Evolutionary conservation across 1,140 invertebrate species (phyloP).

Genomic region (Scaptodrosophila lebanonensis): DNA sequence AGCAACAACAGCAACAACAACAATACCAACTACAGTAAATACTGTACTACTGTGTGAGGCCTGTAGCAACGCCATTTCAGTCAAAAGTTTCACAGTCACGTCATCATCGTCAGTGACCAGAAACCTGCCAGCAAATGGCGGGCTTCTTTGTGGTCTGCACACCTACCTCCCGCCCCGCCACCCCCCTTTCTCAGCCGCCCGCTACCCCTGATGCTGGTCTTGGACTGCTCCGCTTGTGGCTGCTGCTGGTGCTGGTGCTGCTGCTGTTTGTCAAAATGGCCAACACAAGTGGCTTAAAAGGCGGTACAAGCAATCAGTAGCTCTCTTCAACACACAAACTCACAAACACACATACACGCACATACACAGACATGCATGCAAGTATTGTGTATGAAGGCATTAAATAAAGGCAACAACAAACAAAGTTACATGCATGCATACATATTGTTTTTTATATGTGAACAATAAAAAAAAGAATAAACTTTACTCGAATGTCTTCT

Average conservation of each 20-base stretch:
- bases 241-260: neutral
- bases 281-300: conserved; percentile 38
- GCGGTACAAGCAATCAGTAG: conserved; percentile 61
- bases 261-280: conserved; percentile 44
- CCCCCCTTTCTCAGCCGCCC: neutral
- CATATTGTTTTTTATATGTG: no score
- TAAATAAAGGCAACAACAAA: conserved; percentile 32
- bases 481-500: neutral
- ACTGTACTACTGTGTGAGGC: conserved; percentile 18
- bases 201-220: neutral
- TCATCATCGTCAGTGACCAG: conserved; percentile 50
- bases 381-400: neutral
- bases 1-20: neutral
- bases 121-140: neutral
- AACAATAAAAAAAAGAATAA: conserved; percentile 14
- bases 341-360: no score
- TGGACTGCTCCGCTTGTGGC: no score
- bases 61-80: conserved; percentile 40
- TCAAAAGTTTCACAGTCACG: conserved; percentile 50
- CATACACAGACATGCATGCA: no score
- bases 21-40: neutral
- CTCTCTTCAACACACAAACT: conserved; percentile 26
- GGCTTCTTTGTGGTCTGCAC: conserved; percentile 14
- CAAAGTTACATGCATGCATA: conserved; percentile 34
- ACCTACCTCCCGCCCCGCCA: conserved; percentile 15